Conservation (phyloP, 1,140 invertebrate genomes). For the Prorops nasuta region DNA sequence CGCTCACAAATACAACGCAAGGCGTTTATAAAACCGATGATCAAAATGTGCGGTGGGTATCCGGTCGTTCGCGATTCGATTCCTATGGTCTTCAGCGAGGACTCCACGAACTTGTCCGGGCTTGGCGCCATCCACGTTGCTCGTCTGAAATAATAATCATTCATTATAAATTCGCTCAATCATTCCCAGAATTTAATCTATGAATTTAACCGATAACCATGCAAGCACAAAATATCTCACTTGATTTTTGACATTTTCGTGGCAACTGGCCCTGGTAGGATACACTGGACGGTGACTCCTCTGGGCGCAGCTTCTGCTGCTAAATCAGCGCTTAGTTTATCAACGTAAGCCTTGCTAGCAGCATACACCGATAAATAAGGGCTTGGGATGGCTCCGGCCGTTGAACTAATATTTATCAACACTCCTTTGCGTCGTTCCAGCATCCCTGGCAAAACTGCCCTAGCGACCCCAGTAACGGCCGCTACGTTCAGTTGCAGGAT, state of each 20-base stretch:
- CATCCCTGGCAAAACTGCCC: conserved; percentile 86
- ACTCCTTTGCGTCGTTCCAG: conserved; percentile 79
- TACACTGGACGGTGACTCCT: conserved; percentile 81
- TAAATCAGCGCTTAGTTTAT: conserved; percentile 80
- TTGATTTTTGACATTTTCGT: conserved; percentile 90
- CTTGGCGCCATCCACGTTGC: conserved; percentile 79
- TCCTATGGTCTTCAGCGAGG: conserved; percentile 75
- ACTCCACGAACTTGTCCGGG: conserved; percentile 73
- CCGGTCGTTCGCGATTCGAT: conserved; percentile 73
- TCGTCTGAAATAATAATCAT: conserved; percentile 48
- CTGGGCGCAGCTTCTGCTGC: conserved; percentile 73
- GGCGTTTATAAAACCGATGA: conserved; percentile 60
- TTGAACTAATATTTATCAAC: conserved; percentile 91
- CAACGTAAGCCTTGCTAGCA: conserved; percentile 86
- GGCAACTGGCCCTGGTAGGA: conserved; percentile 86
- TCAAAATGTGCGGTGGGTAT: conserved; percentile 72
- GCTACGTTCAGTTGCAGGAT: conserved; percentile 62
- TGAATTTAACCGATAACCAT: conserved; percentile 3
- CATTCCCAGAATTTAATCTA: background rate
- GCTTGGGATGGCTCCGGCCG: conserved; percentile 73
- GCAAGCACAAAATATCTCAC: conserved; percentile 30
- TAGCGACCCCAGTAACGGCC: conserved; percentile 64
- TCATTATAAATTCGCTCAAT: conserved; percentile 3
- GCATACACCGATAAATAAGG: conserved; percentile 86
- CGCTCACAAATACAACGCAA: conserved; percentile 56